A percentile compares a stretch with the other conserved stretches of the same genome.
Evolutionary conservation across 2,888 invertebrate genomes (phyloP).

Genomic region (Cataglyphis albicans): DNA sequence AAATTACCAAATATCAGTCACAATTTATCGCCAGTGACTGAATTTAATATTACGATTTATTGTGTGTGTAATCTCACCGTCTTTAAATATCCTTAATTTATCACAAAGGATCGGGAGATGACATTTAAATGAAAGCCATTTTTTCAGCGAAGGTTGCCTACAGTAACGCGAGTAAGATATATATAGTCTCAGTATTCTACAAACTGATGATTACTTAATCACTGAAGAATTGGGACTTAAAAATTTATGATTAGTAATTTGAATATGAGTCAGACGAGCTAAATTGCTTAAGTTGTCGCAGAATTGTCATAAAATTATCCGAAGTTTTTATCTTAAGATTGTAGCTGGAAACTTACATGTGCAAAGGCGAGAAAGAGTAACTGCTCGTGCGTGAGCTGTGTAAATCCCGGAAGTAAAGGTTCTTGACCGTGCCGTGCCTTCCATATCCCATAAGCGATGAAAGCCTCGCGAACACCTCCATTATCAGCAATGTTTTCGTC

Average conservation of each 20-base stretch:
- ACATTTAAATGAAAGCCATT: conserved; percentile 4
- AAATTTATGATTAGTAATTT: conserved; percentile 13
- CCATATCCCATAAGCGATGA: conserved; percentile 89
- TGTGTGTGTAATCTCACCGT: not conserved
- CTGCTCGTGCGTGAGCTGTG: conserved; percentile 90
- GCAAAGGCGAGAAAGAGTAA: conserved; percentile 93
- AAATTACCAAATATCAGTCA: not conserved
- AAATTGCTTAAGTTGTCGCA: not conserved
- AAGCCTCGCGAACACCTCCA: conserved; percentile 92
- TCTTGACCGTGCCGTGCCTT: conserved; percentile 88
- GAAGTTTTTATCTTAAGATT: not conserved
- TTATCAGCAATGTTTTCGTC: conserved; percentile 95
- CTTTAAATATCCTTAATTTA: not conserved
- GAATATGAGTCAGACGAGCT: not conserved
- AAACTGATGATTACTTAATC: conserved; percentile 1
- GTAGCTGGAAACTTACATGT: conserved; percentile 88
- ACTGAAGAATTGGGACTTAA: not conserved
- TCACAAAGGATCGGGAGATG: not conserved
- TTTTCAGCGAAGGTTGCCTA: not conserved
- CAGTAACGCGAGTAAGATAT: not conserved
- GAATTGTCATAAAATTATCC: not conserved
- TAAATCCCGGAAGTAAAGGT: conserved; percentile 91
- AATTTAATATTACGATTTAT: not conserved
- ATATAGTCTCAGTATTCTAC: not conserved
- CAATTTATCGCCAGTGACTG: not conserved